A percentile compares a stretch with the other conserved stretches of the same genome.
Evolutionary conservation across 2,888 invertebrate species (phyloP).

Genomic region (Metallyticus violacea): DNA sequence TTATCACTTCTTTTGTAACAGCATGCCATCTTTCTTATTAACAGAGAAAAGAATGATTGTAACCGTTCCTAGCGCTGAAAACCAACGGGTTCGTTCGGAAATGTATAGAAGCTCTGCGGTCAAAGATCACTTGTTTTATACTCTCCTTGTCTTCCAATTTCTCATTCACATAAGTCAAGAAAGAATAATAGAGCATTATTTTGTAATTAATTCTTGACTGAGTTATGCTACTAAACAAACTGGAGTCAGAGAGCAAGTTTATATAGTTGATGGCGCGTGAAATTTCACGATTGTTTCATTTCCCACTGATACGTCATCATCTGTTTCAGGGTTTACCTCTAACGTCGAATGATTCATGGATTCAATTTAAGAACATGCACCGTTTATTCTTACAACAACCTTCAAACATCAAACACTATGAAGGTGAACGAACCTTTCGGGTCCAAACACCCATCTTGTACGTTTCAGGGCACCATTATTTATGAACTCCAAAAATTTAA

Average conservation of each 20-base stretch:
- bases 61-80: too few species aligned
- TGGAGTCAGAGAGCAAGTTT: neutral
- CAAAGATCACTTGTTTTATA: too few species aligned
- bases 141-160: neutral
- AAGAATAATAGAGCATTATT: neutral
- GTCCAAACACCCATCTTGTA: neutral
- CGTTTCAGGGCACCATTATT: neutral
- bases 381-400: neutral
- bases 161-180: neutral
- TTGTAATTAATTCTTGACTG: neutral
- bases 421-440: neutral
- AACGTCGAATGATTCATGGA: neutral
- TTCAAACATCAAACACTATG: neutral
- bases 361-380: neutral
- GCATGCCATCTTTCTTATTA: too few species aligned
- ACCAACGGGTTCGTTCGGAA: neutral
- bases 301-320: neutral
- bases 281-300: neutral
- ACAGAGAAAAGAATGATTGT: too few species aligned
- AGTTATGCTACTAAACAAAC: neutral
- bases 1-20: too few species aligned
- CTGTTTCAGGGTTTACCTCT: neutral
- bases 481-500: neutral
- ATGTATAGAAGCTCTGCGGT: neutral
- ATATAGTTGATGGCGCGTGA: neutral